Base-by-base conservation (phyloP, 1,140 invertebrate species). In the Belonocnema kinseyi region DNA sequence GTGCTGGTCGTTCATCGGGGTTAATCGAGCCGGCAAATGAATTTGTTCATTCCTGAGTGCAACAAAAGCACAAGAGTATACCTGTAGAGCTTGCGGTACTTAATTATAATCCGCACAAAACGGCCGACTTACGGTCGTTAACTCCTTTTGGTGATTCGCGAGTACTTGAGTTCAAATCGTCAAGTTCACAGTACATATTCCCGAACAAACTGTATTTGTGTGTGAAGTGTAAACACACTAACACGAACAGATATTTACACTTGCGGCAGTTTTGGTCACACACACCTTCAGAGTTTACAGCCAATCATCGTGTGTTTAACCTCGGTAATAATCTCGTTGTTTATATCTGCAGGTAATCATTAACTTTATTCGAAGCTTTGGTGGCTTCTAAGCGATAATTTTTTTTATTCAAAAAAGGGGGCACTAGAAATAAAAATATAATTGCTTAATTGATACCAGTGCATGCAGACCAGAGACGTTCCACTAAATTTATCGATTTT, bases 291-390 rank as follows among this genome's bases (percentile, higher is more conserved):
- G 72, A 72, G 70, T 87, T 88, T 87, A 87, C 83, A 82, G 76
- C 80, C 82, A 83, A 82, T 80, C 80, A 79, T 73, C 75, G 76
- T 40, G 76, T 81, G 81, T 86, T 86, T 82, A 82, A 77, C 82
- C 80, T 82, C 76, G 80, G 79, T 83, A 87, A 88, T 87, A 86
- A 88, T 86, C 83, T 84, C 82, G 75, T 84, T 81, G 74, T 33
- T 74, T 11, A 40, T 74, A 3, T 33, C 26, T 33, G 3, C 26
- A 33, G 26, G 26, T 33, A 33, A 33, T 33, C 26, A 33, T 33
- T 4, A 33, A 33, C 26, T 33, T 33, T 3, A 33, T 5, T 33
- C 26, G 26, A 33, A 5, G 26, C 26, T 33, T 33, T 33, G 26
- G 4, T 33, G 26, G 26, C 5, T 33, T 33, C 26, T 33, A 33